Evolutionary conservation across 1,140 invertebrate genomes (phyloP), one percentile per base, ranked within the genome.

Genomic region (Adelges cooleyi): DNA sequence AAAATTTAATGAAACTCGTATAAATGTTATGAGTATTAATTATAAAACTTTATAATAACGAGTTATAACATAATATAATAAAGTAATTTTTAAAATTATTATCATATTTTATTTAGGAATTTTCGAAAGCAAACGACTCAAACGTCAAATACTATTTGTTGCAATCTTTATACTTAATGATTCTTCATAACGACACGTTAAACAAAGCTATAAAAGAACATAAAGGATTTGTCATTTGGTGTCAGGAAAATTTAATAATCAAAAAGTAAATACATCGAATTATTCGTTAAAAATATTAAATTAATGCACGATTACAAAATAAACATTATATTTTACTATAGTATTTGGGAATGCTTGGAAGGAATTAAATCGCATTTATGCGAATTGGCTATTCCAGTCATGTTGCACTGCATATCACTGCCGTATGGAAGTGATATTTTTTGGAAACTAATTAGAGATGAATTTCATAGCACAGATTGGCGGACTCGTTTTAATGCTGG

Each of bases 141-240:
- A 94, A 98, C 75, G 89, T 96, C 27, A 77, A 96, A 4, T 97
- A 94, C 74, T 93, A 96, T 72, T 83, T 98, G 73, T 77, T 98
- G 33, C 86, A 90, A 71, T 95, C 92, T 71, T 77, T 99, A 1
- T 91, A 95, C 74, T 84, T 94, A 44, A 80, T 98, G 70, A 88
- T 91, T 65, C 78, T 99, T 2, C 90, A 98, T 74, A 92, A 91
- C 3, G 95, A 98, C 75, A 90, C 92, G 8, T 80, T 98, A 48
- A 86, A 84, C 25, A 88, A 86, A 70, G 90, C 92, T 1, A 82
- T 90, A 0, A 85, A 86, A 70, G 92, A 98, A 72, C 87, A 96
- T 72, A 82, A 89, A 69, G 92, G 92, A 49, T 98, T 98, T 78
- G 86, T 99, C 62, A 92, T 96, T 66, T 98, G 94, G 90, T 93